Conservation (phyloP, 2,113 vertebrate genomes). For the Sorex araneus region DNA sequence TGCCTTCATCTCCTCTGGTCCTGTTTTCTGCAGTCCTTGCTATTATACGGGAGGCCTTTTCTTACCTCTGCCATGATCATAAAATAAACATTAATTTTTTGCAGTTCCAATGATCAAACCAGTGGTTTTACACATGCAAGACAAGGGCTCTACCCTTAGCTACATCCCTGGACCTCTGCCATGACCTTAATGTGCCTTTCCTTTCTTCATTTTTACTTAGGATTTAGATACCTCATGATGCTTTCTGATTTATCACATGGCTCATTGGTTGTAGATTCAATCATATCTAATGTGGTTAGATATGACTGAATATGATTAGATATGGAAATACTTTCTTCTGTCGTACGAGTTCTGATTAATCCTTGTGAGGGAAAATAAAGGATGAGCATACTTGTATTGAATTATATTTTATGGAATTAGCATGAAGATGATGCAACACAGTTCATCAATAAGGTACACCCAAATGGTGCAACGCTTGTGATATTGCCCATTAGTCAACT, state of each 20-base stretch:
- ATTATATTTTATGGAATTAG: slow-evolving; percentile 43
- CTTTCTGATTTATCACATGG: slow-evolving; percentile 24
- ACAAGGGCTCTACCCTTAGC: no score
- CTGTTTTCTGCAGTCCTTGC: not conserved
- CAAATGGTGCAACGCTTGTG: slow-evolving; percentile 12
- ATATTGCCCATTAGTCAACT: slow-evolving; percentile 53
- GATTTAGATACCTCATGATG: not conserved
- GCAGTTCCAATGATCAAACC: no score
- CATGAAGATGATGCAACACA: slow-evolving; percentile 37
- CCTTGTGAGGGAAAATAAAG: not conserved
- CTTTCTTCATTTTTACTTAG: slow-evolving; percentile 17
- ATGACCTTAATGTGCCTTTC: not conserved
- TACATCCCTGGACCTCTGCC: no score
- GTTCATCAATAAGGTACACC: slow-evolving; percentile 29
- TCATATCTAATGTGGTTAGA: not conserved
- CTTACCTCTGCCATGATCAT: not conserved
- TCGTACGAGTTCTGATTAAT: not conserved
- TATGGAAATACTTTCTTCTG: not conserved
- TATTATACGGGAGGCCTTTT: not conserved
- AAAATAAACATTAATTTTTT: no score
- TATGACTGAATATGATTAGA: no score
- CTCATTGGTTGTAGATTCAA: slow-evolving; percentile 11
- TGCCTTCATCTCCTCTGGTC: not conserved
- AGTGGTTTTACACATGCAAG: no score
- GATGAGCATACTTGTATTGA: slow-evolving; percentile 41